Evolutionary conservation across 2,113 vertebrate species (phyloP).

Genomic region (Gorsachius goisagi): DNA sequence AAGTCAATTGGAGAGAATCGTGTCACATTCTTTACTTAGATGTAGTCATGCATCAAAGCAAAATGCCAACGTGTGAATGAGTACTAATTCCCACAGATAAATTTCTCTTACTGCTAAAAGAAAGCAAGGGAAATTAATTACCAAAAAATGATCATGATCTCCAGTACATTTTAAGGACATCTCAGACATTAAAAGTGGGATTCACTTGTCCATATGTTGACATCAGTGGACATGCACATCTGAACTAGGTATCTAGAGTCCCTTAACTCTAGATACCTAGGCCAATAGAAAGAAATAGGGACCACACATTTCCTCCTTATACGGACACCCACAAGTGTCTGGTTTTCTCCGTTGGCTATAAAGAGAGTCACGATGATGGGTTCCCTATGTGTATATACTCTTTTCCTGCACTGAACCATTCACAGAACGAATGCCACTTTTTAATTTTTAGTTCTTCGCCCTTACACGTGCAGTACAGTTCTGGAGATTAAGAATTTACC

Average conservation of each 20-base stretch:
- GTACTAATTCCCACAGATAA: not conserved
- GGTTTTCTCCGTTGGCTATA: not conserved
- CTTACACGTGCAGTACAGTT: not conserved
- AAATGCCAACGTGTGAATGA: rapidly evolving
- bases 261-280: not conserved
- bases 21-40: not conserved
- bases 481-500: not conserved
- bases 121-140: not conserved
- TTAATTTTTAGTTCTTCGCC: not conserved
- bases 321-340: not conserved
- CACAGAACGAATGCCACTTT: not conserved
- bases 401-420: not conserved
- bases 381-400: not conserved
- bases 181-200: not conserved
- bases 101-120: not conserved
- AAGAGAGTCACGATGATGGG: not conserved
- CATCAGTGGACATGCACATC: not conserved
- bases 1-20: not conserved
- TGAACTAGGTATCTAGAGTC: not conserved
- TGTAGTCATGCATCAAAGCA: not conserved
- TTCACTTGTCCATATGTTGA: not conserved
- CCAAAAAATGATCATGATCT: not conserved
- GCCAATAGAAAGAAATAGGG: not conserved
- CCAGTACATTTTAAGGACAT: not conserved
- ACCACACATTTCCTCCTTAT: not conserved